A percentile compares a stretch with the other conserved stretches of the same genome.
phyloP scores from a whole-genome alignment of 2,888 invertebrate genomes.

The Sphaerophoria rueppellii region DNA sequence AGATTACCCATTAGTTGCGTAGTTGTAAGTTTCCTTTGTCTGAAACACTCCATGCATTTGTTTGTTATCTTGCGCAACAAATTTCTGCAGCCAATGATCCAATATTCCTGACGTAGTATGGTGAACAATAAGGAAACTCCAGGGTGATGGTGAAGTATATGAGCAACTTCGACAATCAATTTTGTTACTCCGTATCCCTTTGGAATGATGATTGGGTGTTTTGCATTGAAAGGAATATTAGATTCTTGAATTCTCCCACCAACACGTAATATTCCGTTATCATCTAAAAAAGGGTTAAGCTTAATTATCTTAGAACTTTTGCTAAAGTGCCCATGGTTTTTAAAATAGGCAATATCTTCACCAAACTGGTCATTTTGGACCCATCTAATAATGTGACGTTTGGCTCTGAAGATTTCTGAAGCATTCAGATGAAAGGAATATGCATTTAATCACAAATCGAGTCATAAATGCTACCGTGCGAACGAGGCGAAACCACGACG shows the following conservation, averaged over 20 bases:
- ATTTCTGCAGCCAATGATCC: slow-evolving; percentile 12
- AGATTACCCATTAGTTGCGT: slow-evolving; percentile 38
- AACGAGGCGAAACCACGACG: too few species aligned
- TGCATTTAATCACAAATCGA: neutral
- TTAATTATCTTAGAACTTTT: neutral
- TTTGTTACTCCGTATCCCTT: slow-evolving; percentile 9
- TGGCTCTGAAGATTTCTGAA: neutral
- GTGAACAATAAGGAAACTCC: slow-evolving; percentile 23
- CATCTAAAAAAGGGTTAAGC: slow-evolving; percentile 71
- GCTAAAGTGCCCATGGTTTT: neutral
- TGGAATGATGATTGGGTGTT: slow-evolving; percentile 31
- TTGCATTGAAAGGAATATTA: slow-evolving; percentile 44
- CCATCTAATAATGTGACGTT: slow-evolving; percentile 10
- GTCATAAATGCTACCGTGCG: neutral
- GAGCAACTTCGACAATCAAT: slow-evolving; percentile 4
- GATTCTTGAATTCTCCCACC: slow-evolving; percentile 74
- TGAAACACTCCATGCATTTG: slow-evolving; percentile 12
- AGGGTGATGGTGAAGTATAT: slow-evolving; percentile 3
- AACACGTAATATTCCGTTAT: slow-evolving; percentile 73
- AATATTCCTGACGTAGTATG: slow-evolving; percentile 18
- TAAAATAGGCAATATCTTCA: neutral
- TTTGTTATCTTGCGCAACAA: slow-evolving; percentile 3
- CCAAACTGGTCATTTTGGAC: neutral
- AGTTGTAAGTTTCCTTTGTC: slow-evolving; percentile 18
- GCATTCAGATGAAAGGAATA: neutral